Evolutionary conservation across 2,113 vertebrate species (phyloP).

Genomic region (Telmatochromis brachygnathus): DNA sequence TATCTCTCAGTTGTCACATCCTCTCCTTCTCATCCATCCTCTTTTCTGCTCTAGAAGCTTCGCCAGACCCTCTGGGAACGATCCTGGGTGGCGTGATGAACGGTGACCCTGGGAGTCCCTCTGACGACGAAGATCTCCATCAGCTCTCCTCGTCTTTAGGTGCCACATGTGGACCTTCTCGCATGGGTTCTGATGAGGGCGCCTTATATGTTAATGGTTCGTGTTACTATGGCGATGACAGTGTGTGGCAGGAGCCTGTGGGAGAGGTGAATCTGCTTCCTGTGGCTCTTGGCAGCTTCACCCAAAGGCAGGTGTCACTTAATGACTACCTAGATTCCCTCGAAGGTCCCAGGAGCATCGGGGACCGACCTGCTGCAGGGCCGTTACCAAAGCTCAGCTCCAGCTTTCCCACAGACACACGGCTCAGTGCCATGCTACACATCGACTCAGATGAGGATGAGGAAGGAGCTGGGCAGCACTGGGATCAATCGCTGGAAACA

Average conservation of each 20-base stretch:
- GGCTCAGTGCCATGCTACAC: conserved; percentile 93
- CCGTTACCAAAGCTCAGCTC: conserved; percentile 88
- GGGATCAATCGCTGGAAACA: conserved; percentile 4
- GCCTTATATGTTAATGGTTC: conserved; percentile 48
- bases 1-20: neutral
- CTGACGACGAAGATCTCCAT: conserved; percentile 87
- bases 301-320: conserved; percentile 83
- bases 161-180: conserved; percentile 43
- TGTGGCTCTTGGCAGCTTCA: conserved; percentile 11
- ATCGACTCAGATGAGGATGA: conserved; percentile 97
- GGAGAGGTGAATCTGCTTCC: neutral
- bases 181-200: conserved; percentile 60
- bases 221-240: conserved; percentile 34
- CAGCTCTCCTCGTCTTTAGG: conserved; percentile 40
- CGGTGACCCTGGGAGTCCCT: conserved; percentile 89
- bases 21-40: rapidly evolving
- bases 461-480: conserved; percentile 36
- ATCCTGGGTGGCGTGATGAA: conserved; percentile 79
- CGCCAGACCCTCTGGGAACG: conserved; percentile 70
- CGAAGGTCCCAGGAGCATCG: conserved; percentile 68
- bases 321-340: conserved; percentile 89
- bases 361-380: conserved; percentile 66
- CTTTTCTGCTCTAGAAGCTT: conserved; percentile 69
- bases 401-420: conserved; percentile 92
- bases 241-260: conserved; percentile 24